Base-by-base conservation (phyloP, 2,888 invertebrate genomes). In the Axea sp. region DNA sequence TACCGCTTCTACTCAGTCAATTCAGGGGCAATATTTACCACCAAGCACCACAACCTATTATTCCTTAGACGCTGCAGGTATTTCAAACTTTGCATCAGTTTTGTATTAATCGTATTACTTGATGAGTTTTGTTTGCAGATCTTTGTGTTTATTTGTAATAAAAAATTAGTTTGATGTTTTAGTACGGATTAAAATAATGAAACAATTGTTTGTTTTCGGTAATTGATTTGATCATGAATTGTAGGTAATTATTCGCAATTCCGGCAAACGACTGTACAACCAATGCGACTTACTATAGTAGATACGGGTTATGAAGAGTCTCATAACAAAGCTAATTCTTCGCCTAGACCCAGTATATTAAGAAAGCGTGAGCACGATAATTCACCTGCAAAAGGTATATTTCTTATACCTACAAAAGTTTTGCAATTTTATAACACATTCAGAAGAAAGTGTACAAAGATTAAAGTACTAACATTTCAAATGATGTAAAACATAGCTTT, bases 291-390 rank as follows among this genome's bases (percentile, higher is more conserved):
- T 31, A 45, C 64, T n/a, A 77, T 87, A n/a, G 86, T 87, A 3
- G 87, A 87, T 33, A 83, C 85, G 24, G 80, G 81, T 35, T 87
- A 85, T 24, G 87, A 87, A 33, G 87, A 87, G 69, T 81, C 83
- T 1, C 84, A 84, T 49, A 78, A 80, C 4, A 87, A 87, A 77
- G 90, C 84, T 0, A 90, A 91, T 53, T 90, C 92, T 3, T 91
- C 94, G 9, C 94, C 95, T 0, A 88, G 96, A 75, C 95, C 96
- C 0, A 94, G 95, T 82, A 94, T 97, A 88, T 88, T 97, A 64
- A 90, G 97, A 68, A 97, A 97, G 88, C 90, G 97, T 28, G 96
- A 96, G 78, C 91, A 92, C 45, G 96, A 96, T 43, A 81, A 75
- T 76, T 87, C 87, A 43, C 87, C 87, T 4, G 81, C 81, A 2